Percentiles rank a stretch among this genome's conserved stretches.
Evolutionary conservation across 2,888 invertebrate genomes (phyloP).

Genomic region (Caenorhabditis macrosperma): DNA sequence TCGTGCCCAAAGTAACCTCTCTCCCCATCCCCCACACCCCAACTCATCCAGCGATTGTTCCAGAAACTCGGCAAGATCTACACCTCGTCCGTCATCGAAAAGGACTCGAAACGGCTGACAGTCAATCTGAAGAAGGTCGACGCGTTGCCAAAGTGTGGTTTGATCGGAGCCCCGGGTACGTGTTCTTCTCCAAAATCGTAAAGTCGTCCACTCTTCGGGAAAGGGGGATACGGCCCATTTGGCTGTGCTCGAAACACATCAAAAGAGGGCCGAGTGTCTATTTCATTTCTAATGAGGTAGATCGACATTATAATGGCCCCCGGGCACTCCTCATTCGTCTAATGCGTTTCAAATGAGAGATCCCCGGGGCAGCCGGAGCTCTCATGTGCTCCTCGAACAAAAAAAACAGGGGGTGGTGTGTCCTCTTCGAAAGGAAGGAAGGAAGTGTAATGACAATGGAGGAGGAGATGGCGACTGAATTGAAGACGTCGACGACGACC

Average conservation of each 20-base stretch:
- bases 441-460: conserved; percentile 40
- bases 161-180: conserved; percentile 82
- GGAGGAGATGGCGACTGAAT: conserved; percentile 15
- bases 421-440: not conserved
- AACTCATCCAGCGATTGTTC: conserved; percentile 3
- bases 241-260: not conserved
- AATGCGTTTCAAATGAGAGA: conserved; percentile 31
- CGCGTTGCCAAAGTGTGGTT: conserved; percentile 81
- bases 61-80: conserved; percentile 82
- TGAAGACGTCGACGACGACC: conserved; percentile 15
- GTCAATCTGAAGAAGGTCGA: conserved; percentile 81
- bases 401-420: not conserved
- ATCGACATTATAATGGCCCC: conserved; percentile 14
- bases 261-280: not conserved
- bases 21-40: not conserved
- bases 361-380: not conserved
- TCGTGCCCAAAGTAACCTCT: conserved; percentile 73
- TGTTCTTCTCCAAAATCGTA: conserved; percentile 26
- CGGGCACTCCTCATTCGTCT: conserved; percentile 8
- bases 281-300: conserved; percentile 44
- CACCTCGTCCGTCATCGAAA: conserved; percentile 80
- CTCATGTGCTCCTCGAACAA: not conserved
- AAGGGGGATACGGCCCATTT: conserved; percentile 12
- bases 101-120: conserved; percentile 80
- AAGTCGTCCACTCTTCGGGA: not conserved